Evolutionary conservation across 2,888 invertebrate species (phyloP).

Genomic region (Trissolcus brochymenae): DNA sequence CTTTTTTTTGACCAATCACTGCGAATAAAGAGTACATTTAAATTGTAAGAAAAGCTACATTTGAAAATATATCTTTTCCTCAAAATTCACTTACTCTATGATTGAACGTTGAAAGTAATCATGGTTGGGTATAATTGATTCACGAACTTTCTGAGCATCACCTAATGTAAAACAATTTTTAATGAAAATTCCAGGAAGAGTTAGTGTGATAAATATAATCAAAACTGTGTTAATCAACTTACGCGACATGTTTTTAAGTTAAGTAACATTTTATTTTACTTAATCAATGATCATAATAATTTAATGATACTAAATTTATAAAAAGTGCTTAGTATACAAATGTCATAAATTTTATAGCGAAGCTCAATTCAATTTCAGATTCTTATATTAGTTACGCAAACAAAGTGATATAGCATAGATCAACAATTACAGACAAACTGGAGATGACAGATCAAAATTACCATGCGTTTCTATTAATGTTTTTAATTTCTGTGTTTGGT

Average conservation of each 20-base stretch:
- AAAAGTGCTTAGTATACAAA: background rate
- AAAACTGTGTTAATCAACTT: too few species aligned
- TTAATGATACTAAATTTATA: too few species aligned
- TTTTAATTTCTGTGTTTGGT: too few species aligned
- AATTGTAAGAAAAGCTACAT: background rate
- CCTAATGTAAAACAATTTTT: constrained; percentile 6
- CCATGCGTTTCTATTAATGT: background rate
- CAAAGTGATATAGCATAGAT: constrained; percentile 3
- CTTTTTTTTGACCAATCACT: constrained; percentile 76
- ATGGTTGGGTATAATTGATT: constrained; percentile 4
- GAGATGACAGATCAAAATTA: constrained; percentile 4
- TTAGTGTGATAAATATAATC: too few species aligned
- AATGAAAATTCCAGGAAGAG: too few species aligned
- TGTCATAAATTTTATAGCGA: constrained; percentile 7
- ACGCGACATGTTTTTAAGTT: background rate
- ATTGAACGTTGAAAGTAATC: constrained; percentile 17
- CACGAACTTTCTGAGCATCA: constrained; percentile 1
- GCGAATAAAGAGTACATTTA: constrained; percentile 1
- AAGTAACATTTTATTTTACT: background rate
- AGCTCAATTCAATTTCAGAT: constrained; percentile 10
- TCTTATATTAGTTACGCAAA: constrained; percentile 12
- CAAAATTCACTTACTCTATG: constrained; percentile 17
- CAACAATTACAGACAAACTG: constrained; percentile 7
- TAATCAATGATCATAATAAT: background rate
- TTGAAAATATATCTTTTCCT: background rate